A percentile compares a stretch with the other conserved stretches of the same genome.
Conservation (phyloP, 2,888 invertebrate species). For the Callimorpha dominula region DNA sequence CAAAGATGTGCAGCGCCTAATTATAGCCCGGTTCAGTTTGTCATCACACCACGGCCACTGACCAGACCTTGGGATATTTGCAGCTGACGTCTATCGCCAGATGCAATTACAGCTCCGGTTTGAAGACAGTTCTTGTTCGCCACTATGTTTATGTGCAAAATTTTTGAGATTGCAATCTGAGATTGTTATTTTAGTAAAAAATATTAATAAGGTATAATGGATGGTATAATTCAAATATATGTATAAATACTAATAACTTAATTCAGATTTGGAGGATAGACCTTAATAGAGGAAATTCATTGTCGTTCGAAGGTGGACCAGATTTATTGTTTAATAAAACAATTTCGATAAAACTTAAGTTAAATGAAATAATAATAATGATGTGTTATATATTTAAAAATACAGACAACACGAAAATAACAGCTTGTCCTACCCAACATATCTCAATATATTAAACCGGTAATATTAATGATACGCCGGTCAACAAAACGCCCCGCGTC, state of each 20-base stretch:
- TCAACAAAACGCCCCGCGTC: not conserved
- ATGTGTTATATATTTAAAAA: too few relatives aligned
- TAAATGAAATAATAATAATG: too few relatives aligned
- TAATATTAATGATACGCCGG: not conserved
- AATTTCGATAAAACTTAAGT: too few relatives aligned
- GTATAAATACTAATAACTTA: too few relatives aligned
- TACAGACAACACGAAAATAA: not conserved
- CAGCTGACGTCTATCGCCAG: slow-evolving; percentile 23
- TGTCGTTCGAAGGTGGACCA: too few relatives aligned
- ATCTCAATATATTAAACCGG: not conserved
- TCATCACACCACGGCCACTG: slow-evolving; percentile 39
- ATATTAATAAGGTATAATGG: not conserved
- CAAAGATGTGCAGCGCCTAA: slow-evolving; percentile 43
- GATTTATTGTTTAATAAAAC: too few relatives aligned
- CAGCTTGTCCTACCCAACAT: not conserved
- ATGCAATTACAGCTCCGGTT: not conserved
- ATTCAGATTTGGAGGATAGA: too few relatives aligned
- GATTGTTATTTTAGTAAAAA: not conserved
- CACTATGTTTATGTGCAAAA: not conserved
- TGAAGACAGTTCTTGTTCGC: not conserved
- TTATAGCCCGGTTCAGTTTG: slow-evolving; percentile 35
- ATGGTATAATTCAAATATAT: too few relatives aligned
- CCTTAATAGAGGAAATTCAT: too few relatives aligned
- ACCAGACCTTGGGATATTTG: slow-evolving; percentile 52
- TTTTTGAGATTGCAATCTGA: not conserved